Conservation (phyloP, 2,113 vertebrate species). For the Heterotis niloticus region DNA sequence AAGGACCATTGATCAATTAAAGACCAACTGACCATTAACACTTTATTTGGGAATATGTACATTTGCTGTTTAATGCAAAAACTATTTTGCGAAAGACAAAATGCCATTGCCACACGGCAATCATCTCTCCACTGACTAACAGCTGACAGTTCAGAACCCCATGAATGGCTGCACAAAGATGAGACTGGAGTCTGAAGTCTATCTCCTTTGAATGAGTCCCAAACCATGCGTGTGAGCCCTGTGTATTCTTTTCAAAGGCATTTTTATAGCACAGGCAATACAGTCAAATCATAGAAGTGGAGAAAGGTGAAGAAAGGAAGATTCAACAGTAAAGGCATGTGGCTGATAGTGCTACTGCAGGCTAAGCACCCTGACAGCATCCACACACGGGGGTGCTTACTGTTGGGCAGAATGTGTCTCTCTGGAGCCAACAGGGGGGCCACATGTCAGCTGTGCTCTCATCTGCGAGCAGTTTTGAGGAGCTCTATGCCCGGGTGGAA, state of each 20-base stretch:
- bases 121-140: constrained; percentile 13
- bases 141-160: constrained; percentile 20
- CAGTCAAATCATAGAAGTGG: not conserved
- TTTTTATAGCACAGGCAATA: not conserved
- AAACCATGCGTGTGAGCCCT: not conserved
- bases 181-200: not conserved
- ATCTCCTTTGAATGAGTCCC: constrained; percentile 1
- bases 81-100: not conserved
- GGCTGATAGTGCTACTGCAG: constrained; percentile 2
- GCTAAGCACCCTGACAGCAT: constrained; percentile 4
- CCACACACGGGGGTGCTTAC: not conserved
- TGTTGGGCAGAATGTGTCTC: constrained; percentile 19
- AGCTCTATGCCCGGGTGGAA: constrained; percentile 7
- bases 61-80: not conserved
- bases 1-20: not conserved
- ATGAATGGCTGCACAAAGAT: constrained; percentile 3
- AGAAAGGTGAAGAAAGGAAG: not conserved
- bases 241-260: constrained; percentile 16
- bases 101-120: not conserved
- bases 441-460: constrained; percentile 10
- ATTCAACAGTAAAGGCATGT: not conserved
- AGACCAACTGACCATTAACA: not conserved
- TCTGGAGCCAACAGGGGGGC: constrained; percentile 10
- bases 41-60: not conserved
- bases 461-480: constrained; percentile 1